phyloP scores from a whole-genome alignment of 1,140 invertebrate species.

The Cydia amplana region DNA sequence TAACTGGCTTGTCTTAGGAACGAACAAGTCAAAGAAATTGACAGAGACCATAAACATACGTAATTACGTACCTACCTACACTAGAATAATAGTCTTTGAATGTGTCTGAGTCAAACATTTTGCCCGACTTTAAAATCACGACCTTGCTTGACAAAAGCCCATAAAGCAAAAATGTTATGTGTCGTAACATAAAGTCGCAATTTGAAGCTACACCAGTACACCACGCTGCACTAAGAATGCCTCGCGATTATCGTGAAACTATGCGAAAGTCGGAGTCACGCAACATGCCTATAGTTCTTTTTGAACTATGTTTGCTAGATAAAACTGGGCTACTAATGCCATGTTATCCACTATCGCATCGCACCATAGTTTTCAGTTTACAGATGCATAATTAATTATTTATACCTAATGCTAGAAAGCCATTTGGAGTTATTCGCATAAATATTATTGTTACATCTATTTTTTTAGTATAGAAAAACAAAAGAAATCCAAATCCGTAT shows the following conservation, averaged over 20 bases:
- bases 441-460: too few relatives aligned
- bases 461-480: too few relatives aligned
- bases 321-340: constrained; percentile 15
- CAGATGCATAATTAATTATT: neutral
- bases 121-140: neutral
- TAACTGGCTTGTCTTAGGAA: too few relatives aligned
- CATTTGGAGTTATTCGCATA: too few relatives aligned
- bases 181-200: neutral
- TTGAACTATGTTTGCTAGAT: constrained; percentile 20
- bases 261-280: constrained; percentile 13
- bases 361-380: neutral
- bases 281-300: neutral
- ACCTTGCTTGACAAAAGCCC: neutral
- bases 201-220: neutral
- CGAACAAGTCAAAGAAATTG: too few relatives aligned
- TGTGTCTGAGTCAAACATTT: too few relatives aligned
- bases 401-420: neutral
- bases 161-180: neutral
- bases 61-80: too few relatives aligned
- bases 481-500: too few relatives aligned
- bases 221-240: neutral
- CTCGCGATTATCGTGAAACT: constrained; percentile 17
- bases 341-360: neutral
- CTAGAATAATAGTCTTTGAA: too few relatives aligned
- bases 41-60: too few relatives aligned